Evolutionary conservation across 2,113 vertebrate species (phyloP), one percentile per base, ranked within the genome.

Genomic region (Poeciliopsis prolifica): DNA sequence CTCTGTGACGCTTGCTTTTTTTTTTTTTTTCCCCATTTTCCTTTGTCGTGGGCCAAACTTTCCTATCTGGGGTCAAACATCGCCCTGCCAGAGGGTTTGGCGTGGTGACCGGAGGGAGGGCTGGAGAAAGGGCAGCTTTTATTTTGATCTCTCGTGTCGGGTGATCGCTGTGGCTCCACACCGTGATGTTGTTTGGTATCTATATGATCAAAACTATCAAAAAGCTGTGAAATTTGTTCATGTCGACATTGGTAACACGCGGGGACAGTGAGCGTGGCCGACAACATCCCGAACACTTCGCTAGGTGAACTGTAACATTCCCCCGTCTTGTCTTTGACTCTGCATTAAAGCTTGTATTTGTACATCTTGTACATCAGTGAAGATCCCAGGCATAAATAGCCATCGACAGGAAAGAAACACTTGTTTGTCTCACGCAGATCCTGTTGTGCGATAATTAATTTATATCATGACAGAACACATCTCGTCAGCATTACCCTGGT

Each of bases 1-100:
- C 82, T 87, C 88, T 92, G 91, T 93, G 92, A 92, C 87, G 87
- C 85, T 91, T 92, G 77, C 87, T 68, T 77, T 82, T 79, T 61
- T 40, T 35, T 35, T 35, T 11, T 11, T 10, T 19, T 9, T 11
- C 10, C 35, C 35, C 51, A 78, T 80, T 74, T 73, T 7, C 68
- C 68, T 74, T 74, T 60, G 75, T 87, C 86, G 81, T 81, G 85
- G 88, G 83, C 78, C 77, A 14, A 73, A 62, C 77, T 85, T 79
- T 63, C 82, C 84, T 69, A 64, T 73, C 83, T 86, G 71, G 74
- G 65, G n/a, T 64, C 82, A 29, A 88, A 78, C 65, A 69, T 30
- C 35, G 68, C 60, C 79, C 74, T 63, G 81, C 44, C 64, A 33
- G 13, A 63, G 75, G 76, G 75, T 70, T 82, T 64, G 11, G 13